phyloP scores from a whole-genome alignment of 2,797 vertebrate species.

The Sylvia borin region DNA sequence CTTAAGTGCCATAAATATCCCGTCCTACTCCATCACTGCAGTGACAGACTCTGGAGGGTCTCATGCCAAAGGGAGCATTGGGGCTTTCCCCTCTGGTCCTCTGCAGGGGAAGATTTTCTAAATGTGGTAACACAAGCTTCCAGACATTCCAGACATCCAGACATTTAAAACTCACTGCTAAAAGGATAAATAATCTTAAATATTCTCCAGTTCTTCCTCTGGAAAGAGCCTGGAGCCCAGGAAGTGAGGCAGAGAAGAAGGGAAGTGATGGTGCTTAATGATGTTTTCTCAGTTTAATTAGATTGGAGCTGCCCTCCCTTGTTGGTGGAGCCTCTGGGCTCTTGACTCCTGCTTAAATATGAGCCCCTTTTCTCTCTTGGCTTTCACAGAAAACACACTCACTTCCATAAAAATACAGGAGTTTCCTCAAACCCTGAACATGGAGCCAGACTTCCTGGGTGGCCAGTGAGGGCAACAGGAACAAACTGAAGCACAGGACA shows the following conservation, averaged over 20 bases:
- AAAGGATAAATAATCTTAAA: not conserved
- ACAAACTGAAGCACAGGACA: not conserved
- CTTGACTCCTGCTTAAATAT: not conserved
- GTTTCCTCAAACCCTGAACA: not conserved
- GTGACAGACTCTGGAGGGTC: not conserved
- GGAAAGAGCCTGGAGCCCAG: not conserved
- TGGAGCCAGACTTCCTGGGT: not conserved
- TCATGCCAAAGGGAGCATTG: not conserved
- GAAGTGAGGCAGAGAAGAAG: not conserved
- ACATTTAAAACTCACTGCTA: not conserved
- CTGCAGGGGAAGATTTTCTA: not conserved
- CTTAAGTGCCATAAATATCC: not conserved
- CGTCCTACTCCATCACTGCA: not conserved
- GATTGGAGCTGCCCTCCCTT: not conserved
- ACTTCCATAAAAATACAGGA: not conserved
- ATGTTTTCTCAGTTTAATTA: not conserved
- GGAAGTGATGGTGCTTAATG: rapidly evolving
- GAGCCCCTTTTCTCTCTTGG: not conserved
- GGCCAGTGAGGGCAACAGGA: not conserved
- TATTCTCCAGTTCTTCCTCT: not conserved
- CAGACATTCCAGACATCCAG: not conserved
- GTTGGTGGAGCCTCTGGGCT: not conserved
- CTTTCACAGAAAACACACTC: not conserved
- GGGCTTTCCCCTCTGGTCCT: not conserved
- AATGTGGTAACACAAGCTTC: not conserved